These are phyloP conservation scores for Rhagophthalmus giganteus DNA, from an alignment of 2,888 invertebrate genomes.

Conservation along the genomic window DNA sequence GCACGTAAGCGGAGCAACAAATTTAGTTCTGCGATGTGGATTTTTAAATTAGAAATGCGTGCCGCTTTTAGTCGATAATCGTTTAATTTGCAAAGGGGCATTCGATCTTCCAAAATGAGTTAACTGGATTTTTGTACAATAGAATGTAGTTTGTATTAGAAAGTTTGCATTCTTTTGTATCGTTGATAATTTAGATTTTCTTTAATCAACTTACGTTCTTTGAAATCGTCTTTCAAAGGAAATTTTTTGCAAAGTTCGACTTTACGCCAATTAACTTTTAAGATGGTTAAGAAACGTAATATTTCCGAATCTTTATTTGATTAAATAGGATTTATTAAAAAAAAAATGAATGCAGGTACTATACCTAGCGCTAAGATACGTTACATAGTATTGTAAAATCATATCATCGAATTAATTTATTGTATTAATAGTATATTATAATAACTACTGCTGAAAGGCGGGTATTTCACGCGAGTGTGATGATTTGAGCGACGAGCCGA, in stretches of 20 bases:
- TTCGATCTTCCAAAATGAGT: conserved; percentile 48
- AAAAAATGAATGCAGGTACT: no score
- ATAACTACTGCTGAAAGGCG: no score
- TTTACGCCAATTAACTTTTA: conserved; percentile 11
- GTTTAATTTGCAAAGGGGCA: conserved; percentile 47
- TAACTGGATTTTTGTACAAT: conserved; percentile 51
- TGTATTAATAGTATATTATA: no score
- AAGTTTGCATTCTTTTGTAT: conserved; percentile 46
- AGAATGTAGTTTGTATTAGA: conserved; percentile 48
- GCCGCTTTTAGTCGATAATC: conserved; percentile 34
- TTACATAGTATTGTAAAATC: no score
- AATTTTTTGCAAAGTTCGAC: conserved; percentile 1
- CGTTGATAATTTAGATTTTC: conserved; percentile 49
- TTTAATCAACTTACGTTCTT: conserved; percentile 38
- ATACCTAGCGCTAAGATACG: no score
- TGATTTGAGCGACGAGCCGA: no score
- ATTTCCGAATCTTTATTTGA: no score
- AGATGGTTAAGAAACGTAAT: not conserved
- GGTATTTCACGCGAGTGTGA: no score
- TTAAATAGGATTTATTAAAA: no score
- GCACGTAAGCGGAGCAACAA: conserved; percentile 28
- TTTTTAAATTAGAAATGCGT: conserved; percentile 15
- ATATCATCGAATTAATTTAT: no score
- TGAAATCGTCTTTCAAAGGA: conserved; percentile 5
- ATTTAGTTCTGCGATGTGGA: conserved; percentile 2